Base-by-base conservation (phyloP, 2,797 vertebrate species). In the Coendou prehensilis region DNA sequence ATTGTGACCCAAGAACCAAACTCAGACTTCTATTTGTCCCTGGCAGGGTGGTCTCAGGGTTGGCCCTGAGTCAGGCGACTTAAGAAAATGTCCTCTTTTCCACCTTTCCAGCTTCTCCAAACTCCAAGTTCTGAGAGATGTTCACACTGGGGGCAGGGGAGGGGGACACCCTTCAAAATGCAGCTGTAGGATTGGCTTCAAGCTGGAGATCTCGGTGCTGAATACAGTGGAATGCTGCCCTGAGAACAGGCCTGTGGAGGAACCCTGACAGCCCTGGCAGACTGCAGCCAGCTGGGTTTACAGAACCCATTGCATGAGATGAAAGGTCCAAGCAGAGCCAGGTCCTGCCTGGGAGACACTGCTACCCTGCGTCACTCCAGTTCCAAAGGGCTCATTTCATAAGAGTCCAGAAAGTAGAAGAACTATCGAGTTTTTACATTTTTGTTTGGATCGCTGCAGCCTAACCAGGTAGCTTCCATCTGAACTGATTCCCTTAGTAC, bases 151-250 rank as follows among this genome's bases (percentile, higher is more conserved):
- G 52, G 26, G 22, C n/a, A 9, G n/a, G 26, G 22, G 41, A 9
- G n/a, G 17, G 28, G 78, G 64, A 13, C 6, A 37, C 54, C 80
- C 57, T 79, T 91, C 45, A 64, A 28, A 28, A 84, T 0, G 6
- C 67, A 80, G 83, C 30, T 18, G 82, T 86, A 64, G 67, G 67
- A n/a, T 87, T 76, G 3, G 6, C 30, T 83, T 73, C 73, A 33
- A 95, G 93, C 92, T 69, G 67, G 41, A 63, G 84, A 86, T 85
- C 41, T 41, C 59, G 41, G 41, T 9, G 54, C 30, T 14, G 59
- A 75, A 59, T 17, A 97, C 94, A 95, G 73, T 45, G 71, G 41
- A 88, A 47, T 59, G 63, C 90, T 96, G 94, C 96, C 73, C 37
- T 14, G 50, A 79, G 86, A 90, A 59, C 30, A 9, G 75, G 76